Base-by-base conservation (phyloP, 2,113 vertebrate species). In the Cebidichthys violaceus region DNA sequence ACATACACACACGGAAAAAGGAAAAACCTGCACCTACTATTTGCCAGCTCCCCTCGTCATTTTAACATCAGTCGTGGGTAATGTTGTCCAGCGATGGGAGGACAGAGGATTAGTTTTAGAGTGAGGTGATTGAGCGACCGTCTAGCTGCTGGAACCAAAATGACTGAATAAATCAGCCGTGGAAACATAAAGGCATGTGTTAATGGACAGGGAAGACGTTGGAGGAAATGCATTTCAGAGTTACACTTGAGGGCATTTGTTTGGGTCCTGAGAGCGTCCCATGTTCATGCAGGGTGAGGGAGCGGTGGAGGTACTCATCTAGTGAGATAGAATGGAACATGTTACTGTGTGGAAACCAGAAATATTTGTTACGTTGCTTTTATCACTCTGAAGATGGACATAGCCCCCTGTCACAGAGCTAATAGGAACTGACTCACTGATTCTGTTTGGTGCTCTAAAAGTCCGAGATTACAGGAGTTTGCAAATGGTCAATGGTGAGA, bases 161-260 rank as follows among this genome's bases (percentile, higher is more conserved):
- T 79, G 85, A 75, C 79, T 20, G 81, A 89, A 94, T 95, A 94
- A 95, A 95, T 95, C 94, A 91, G 79, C 60, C 45, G 35, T n/a
- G 66, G 89, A 89, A 90, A 87, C 85, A 84, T 92, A 89, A 89
- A 89, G 76, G 89, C 80, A 68, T 85, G 78, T 76, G 81, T 79
- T 94, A 94, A 94, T 94, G 94, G 90, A 91, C 83, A 62, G 31
- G 39, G 65, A 82, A 87, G 84, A 84, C 27, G 33, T 75, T 70
- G 67, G 50, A 78, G 78, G 50, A 75, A 83, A 83, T 70, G 76
- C 88, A 79, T 83, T 79, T 85, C 76, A 74, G 69, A 84, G 90
- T 45, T 81, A 73, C 10, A 66, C 68, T 77, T 37, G 64, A 84
- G 72, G 69, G 62, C 66, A 65, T 82, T 84, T 71, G 62, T 86